Base-by-base conservation (phyloP, 2,113 vertebrate genomes). In the Psilopsiagon aymara region DNA sequence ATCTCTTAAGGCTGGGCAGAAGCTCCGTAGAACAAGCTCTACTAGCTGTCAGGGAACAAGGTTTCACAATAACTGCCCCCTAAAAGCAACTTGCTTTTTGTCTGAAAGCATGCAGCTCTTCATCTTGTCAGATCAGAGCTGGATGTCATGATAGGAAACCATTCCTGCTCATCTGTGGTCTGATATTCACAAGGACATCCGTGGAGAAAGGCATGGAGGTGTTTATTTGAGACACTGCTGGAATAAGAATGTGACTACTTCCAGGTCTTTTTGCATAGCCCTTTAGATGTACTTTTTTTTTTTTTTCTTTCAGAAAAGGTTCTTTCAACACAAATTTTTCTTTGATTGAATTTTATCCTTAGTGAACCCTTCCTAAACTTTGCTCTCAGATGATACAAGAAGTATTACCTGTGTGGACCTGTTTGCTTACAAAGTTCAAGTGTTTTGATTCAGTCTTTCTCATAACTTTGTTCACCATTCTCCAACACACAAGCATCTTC, bases 401-500 rank as follows among this genome's bases (percentile, higher is more conserved):
- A 66, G 14, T 8, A 74, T 20, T 74, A 9, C 9, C n/a, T 47
- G 5, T n/a, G 9, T 74, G 21, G 62, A 84, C 6, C 4, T 44
- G 28, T 63, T 75, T 6, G 47, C 11, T 53, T 87, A 70, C 0
- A 2, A 69, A 71, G 13, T 29, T 49, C 20, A 51, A 20, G 17
- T 87, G 19, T 63, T 82, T 59, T 55, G 19, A 64, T 47, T 90
- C 25, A 49, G 35, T 41, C 37, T 60, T 85, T 62, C 49, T 77
- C 79, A 31, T 60, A 69, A 55, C 11, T 28, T 64, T 70, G 67
- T 69, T 73, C 49, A 70, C 44, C 10, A 47, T 1, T 2, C 12
- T 5, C 2, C 39, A 85, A 44, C 35, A 87, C 14, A 27, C 8
- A 69, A 33, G 39, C 0, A 0, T 64, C 20, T 59, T 35, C 12